Evolutionary conservation across 2,888 invertebrate genomes (phyloP), one percentile per base, ranked within the genome.

Genomic region (Drosophila setosimentum): DNA sequence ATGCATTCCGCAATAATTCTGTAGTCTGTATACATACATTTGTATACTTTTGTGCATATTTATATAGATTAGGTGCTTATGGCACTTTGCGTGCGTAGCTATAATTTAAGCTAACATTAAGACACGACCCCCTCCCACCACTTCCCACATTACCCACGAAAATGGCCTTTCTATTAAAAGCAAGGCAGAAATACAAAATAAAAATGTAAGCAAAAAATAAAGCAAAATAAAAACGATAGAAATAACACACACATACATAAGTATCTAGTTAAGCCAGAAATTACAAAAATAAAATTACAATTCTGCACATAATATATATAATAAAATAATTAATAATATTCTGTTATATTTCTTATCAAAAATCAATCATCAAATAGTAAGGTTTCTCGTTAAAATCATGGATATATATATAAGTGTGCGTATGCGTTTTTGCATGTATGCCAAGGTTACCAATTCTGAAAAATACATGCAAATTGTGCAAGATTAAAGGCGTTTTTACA

Each of bases 251-350:
- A 74, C 68, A 58, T 68, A 74, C 72, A 7, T 45, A 1, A 2
- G 7, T 35, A n/a, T 40, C n/a, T n/a, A 40, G 40, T 76, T 78
- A 65, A 81, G 80, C 83, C 73, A 65, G 35, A 10, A 69, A 42
- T 13, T 21, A 6, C 3, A 42, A 6, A n/a, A 40, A 21, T 13
- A 21, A 21, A 13, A 11, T 42, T 42, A 42, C n/a, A 21, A 21
- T 21, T 42, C 6, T 13, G 11, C 21, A 11, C 11, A 42, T 6
- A 21, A 11, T 42, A 3, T 42, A 21, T 3, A 42, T 6, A 21
- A 42, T 13, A 21, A 1, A 45, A 13, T 13, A 45, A 6, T 42
- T 13, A 45, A 45, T 21, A 45, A 13, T 21, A 21, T 45, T 21
- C n/a, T 4, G 4, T n/a, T 10, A n/a, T n/a, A n/a, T 4, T 40